Conservation (phyloP, 1,140 invertebrate genomes). For the Gonioctena quinquepunctata region DNA sequence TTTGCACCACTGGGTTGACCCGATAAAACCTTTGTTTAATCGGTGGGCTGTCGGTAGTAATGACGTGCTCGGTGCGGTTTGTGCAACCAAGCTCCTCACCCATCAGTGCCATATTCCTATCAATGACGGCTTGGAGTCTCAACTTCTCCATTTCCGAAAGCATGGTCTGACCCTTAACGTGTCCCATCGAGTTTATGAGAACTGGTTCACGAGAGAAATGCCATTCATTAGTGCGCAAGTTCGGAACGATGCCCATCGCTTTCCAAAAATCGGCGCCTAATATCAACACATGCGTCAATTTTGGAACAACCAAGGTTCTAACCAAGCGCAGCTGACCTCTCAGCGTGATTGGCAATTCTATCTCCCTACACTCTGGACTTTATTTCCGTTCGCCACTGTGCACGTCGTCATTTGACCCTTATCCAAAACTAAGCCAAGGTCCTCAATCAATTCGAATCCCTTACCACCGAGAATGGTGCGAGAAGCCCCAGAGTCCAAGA, state of each 20-base stretch:
- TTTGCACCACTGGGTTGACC: conserved; percentile 30
- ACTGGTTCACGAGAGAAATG: conserved; percentile 1
- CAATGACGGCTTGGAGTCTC: not conserved
- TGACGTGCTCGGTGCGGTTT: not conserved
- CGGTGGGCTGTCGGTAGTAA: conserved; percentile 20
- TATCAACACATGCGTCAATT: not conserved
- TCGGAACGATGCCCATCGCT: conserved; percentile 25
- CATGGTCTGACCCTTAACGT: not conserved
- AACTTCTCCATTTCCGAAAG: not conserved
- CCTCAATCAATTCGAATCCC: not conserved
- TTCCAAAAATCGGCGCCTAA: conserved; percentile 14
- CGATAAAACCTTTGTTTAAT: conserved; percentile 39
- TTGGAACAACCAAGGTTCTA: not conserved
- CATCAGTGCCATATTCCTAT: not conserved
- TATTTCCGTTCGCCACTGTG: not conserved
- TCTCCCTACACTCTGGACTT: not conserved
- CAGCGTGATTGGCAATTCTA: not conserved
- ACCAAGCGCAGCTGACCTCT: not conserved
- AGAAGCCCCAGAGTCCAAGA: conserved; percentile 28
- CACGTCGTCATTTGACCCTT: not conserved
- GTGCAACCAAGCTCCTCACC: conserved; percentile 2
- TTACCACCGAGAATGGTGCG: conserved; percentile 16
- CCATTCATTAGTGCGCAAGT: not conserved
- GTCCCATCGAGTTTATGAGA: too few species aligned
- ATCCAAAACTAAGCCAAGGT: not conserved